A percentile compares a stretch with the other conserved stretches of the same genome.
Evolutionary conservation across 2,888 invertebrate genomes (phyloP).

Genomic region (Pseudococcus viburni): DNA sequence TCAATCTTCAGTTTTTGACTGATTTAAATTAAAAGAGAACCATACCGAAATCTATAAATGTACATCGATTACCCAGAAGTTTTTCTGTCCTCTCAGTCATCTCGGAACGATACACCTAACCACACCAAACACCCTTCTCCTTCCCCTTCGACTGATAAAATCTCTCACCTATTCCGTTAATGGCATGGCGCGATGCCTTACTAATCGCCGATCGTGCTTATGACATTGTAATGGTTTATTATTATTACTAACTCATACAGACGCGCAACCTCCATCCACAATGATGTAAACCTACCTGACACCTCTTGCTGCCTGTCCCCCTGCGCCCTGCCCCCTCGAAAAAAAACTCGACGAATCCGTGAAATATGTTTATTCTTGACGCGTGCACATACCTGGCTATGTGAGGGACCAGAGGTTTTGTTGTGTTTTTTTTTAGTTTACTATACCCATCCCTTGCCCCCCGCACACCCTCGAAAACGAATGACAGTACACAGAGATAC

Average conservation of each 20-base stretch:
- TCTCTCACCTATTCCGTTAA: no score
- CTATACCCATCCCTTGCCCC: background rate
- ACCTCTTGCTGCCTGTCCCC: background rate
- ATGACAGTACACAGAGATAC: background rate
- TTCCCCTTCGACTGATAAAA: no score
- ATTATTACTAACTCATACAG: background rate
- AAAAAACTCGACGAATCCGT: slow-evolving; percentile 51
- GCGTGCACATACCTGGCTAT: background rate
- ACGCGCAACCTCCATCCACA: background rate
- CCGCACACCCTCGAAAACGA: background rate
- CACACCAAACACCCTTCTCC: no score
- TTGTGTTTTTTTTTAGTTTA: background rate
- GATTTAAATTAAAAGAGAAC: no score
- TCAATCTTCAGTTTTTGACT: no score
- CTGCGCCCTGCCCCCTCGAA: background rate
- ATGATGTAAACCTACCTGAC: background rate
- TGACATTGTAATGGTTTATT: slow-evolving; percentile 40
- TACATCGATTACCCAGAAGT: no score
- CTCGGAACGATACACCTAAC: background rate
- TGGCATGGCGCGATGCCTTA: background rate
- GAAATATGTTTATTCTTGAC: slow-evolving; percentile 52
- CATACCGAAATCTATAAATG: no score
- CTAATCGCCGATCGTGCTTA: slow-evolving; percentile 30
- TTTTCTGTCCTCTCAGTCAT: no score
- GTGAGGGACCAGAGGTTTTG: background rate